These are phyloP conservation scores for Apoderus coryli DNA, from an alignment of 2,888 invertebrate species.

Conservation along the genomic window DNA sequence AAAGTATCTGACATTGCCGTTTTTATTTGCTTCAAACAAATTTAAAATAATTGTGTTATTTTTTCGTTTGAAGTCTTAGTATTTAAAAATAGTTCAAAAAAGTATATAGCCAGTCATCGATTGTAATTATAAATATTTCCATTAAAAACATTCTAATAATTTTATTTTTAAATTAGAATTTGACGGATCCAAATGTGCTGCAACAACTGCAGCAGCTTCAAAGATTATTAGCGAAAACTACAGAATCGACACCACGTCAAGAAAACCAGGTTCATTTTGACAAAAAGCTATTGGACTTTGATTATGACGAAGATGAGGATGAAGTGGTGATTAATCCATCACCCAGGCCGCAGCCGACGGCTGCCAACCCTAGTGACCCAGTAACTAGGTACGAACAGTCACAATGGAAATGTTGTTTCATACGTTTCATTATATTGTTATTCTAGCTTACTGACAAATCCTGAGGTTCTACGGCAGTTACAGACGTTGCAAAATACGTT, in stretches of 20 bases:
- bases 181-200: conserved; percentile 30
- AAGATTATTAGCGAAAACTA: conserved; percentile 36
- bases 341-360: conserved; percentile 21
- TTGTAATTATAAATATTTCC: background rate
- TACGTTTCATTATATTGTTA: conserved; percentile 6
- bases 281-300: conserved; percentile 75
- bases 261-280: conserved; percentile 54
- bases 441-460: conserved; percentile 60
- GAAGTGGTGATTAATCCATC: conserved; percentile 41
- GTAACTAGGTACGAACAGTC: conserved; percentile 18
- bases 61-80: too few species aligned
- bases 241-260: conserved; percentile 27
- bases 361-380: conserved; percentile 19
- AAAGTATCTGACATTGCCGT: too few species aligned
- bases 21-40: too few species aligned
- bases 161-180: conserved; percentile 22
- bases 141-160: background rate
- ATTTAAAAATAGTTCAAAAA: conserved; percentile 5
- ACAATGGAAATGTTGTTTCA: background rate
- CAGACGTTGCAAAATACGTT: conserved; percentile 47
- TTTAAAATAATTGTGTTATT: too few species aligned
- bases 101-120: too few species aligned
- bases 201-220: conserved; percentile 49
- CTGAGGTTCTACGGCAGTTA: conserved; percentile 77
- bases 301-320: conserved; percentile 88